Percentiles rank a stretch among this genome's conserved stretches.
phyloP scores from a whole-genome alignment of 2,113 vertebrate genomes.

The Hyperopisus bebe region DNA sequence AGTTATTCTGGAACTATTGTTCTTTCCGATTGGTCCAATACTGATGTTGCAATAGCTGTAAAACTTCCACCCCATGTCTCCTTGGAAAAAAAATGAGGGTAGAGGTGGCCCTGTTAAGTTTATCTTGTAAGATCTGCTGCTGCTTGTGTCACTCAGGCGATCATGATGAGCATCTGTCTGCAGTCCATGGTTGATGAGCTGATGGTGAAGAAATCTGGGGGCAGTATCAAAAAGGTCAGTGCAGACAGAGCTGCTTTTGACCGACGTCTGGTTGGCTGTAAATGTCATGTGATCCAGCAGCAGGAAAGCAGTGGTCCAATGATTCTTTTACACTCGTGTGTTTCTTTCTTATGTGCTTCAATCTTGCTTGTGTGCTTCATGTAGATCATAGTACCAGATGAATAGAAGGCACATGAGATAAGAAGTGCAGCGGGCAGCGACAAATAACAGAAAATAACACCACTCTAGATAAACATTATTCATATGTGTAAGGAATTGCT shows the following conservation, averaged over 20 bases:
- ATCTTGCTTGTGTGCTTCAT: not conserved
- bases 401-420: not conserved
- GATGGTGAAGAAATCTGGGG: slow-evolving; percentile 97
- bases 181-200: slow-evolving; percentile 98
- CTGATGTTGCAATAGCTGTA: not conserved
- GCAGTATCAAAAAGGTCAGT: slow-evolving; percentile 91
- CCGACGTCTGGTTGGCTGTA: not conserved
- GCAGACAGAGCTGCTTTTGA: not conserved
- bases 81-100: not conserved
- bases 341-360: not conserved
- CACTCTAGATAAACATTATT: not conserved
- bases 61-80: not conserved
- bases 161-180: slow-evolving; percentile 98
- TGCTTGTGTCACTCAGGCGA: slow-evolving; percentile 66
- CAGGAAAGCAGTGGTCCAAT: not conserved
- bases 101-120: not conserved
- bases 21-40: not conserved
- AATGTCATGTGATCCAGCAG: not conserved
- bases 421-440: not conserved
- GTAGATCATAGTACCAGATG: not conserved
- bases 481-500: not conserved
- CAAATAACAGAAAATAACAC: not conserved
- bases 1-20: not conserved
- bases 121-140: not conserved
- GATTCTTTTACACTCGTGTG: not conserved